Base-by-base conservation (phyloP, 2,797 vertebrate species). In the Thripadectes ignobilis region DNA sequence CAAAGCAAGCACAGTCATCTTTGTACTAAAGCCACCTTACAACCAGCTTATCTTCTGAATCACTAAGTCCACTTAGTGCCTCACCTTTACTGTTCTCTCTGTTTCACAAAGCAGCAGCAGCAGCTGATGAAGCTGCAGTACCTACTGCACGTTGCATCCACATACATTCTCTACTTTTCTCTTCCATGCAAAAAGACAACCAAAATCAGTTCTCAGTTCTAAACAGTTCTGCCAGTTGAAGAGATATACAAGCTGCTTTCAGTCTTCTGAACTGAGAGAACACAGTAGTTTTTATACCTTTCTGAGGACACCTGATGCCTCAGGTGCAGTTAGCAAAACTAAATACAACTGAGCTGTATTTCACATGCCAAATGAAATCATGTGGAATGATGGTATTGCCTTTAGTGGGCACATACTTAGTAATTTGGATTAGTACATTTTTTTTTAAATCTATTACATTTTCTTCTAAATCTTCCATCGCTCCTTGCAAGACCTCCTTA, bases 311-410 rank as follows among this genome's bases (percentile, higher is more conserved):
- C 23, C n/a, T 62, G 63, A 61, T 49, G 66, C 36, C 63, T 46
- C 1, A 1, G 39, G 52, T 14, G 13, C 15, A 26, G n/a, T 5
- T 24, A 46, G 26, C 21, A 80, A 77, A 83, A n/a, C 34, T 18
- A 54, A 23, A 38, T 9, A 24, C 29, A 79, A 55, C 34, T 0
- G 1, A 49, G 34, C 14, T 34, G 32, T 3, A 20, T 11, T 38
- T 55, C 43, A 36, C 2, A 1, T 4, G 11, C 15, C 71, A 59
- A 26, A 48, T 2, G 14, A 27, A 68, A 85, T 32, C 34, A 5
- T 0, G 5, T 14, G 45, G 23, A 67, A 61, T 10, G 2, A 2
- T 2, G 1, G 30, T 38, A 11, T 2, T 48, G 52, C 24, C 66
- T 26, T 43, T 39, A 58, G 14, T 3, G 5, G 65, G 23, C 13